phyloP scores from a whole-genome alignment of 2,797 vertebrate genomes.

The Chloroceryle inda region DNA sequence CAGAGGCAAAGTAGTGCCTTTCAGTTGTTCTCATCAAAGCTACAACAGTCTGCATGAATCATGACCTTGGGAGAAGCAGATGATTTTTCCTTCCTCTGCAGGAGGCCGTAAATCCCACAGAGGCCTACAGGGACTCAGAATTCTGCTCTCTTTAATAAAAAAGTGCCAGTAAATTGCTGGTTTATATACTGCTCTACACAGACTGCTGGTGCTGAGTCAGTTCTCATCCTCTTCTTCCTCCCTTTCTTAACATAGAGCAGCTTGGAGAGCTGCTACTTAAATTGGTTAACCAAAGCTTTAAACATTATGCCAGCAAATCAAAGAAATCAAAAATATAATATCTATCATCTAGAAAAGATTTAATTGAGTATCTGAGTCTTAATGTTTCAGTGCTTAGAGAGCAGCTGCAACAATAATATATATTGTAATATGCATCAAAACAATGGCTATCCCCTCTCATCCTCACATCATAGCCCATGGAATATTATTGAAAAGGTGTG shows the following conservation, averaged over 20 bases:
- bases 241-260: neutral
- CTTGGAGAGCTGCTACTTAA: neutral
- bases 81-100: constrained; percentile 1
- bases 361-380: neutral
- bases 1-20: neutral
- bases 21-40: neutral
- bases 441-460: rapidly evolving
- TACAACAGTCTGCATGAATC: neutral
- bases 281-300: neutral
- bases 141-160: neutral
- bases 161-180: neutral
- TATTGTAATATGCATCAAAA: neutral
- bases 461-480: neutral
- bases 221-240: neutral
- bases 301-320: neutral
- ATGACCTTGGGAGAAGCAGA: neutral
- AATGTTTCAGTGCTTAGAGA: neutral
- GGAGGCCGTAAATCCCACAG: neutral
- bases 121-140: neutral
- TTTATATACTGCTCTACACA: neutral
- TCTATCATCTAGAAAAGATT: neutral
- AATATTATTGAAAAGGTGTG: neutral
- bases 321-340: neutral
- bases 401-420: neutral
- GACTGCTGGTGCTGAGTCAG: neutral